These are phyloP conservation scores for Tromatobia lineatoria DNA, from an alignment of 2,888 invertebrate species.

Conservation along the genomic window DNA sequence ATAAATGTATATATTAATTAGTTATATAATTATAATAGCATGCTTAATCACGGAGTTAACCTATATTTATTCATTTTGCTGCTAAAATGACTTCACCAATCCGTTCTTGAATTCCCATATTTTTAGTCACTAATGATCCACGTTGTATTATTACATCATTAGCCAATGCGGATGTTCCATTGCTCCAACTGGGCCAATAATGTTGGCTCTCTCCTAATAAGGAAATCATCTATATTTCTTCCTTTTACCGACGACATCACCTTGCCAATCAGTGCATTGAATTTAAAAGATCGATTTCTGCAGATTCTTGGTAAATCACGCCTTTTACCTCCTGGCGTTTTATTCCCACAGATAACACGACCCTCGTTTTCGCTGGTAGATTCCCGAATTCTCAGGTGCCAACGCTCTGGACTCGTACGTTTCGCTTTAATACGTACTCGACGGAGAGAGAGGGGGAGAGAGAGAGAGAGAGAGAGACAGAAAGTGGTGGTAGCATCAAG, in stretches of 20 bases:
- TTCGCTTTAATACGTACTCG: neutral
- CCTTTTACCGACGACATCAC: neutral
- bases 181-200: too few relatives aligned
- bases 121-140: too few relatives aligned
- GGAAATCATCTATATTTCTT: neutral
- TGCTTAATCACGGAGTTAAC: too few relatives aligned
- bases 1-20: too few relatives aligned
- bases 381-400: conserved; percentile 19
- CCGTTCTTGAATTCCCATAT: too few relatives aligned
- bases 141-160: too few relatives aligned
- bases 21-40: too few relatives aligned
- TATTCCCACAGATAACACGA: neutral
- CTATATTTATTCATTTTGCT: too few relatives aligned
- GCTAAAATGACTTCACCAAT: too few relatives aligned
- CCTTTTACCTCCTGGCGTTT: neutral
- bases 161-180: too few relatives aligned
- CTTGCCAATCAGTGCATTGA: neutral
- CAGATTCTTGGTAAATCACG: neutral
- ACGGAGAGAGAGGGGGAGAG: too few relatives aligned
- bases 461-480: neutral
- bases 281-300: neutral
- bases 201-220: neutral
- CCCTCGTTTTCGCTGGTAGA: neutral
- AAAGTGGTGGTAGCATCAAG: neutral
- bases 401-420: neutral